A percentile compares a stretch with the other conserved stretches of the same genome.
Conservation (phyloP, 1,140 invertebrate species). For the Drosophila takahashii region DNA sequence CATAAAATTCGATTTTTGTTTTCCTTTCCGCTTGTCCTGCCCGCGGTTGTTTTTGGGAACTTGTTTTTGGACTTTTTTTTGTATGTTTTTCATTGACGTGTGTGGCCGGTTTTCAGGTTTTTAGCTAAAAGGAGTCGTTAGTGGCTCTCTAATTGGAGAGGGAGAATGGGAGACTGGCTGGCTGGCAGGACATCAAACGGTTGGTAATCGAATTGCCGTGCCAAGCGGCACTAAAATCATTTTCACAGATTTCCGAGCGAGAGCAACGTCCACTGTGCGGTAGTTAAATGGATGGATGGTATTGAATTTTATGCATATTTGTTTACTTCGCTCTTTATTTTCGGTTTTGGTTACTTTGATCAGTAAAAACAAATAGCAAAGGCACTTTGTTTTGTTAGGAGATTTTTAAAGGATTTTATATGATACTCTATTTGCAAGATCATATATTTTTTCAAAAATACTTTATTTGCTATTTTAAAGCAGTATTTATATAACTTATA, state of each 20-base stretch:
- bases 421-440: no score
- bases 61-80: slow-evolving; percentile 20
- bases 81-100: background rate
- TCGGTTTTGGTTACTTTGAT: background rate
- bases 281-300: slow-evolving; percentile 1
- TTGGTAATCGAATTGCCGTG: slow-evolving; percentile 45
- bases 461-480: no score
- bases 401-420: background rate
- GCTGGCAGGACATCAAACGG: slow-evolving; percentile 37
- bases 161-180: slow-evolving; percentile 6
- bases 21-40: slow-evolving; percentile 9
- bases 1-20: slow-evolving; percentile 57
- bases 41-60: slow-evolving; percentile 12
- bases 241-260: slow-evolving; percentile 36
- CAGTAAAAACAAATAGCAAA: background rate
- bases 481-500: no score
- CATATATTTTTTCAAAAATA: no score
- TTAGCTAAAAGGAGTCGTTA: slow-evolving; percentile 45
- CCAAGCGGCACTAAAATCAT: slow-evolving; percentile 36
- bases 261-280: background rate
- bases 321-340: slow-evolving; percentile 15
- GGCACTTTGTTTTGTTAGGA: no score
- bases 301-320: slow-evolving; percentile 23
- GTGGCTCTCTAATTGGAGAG: slow-evolving; percentile 43
- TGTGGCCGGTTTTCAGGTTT: slow-evolving; percentile 17